A percentile compares a stretch with the other conserved stretches of the same genome.
Conservation (phyloP, 2,888 invertebrate species). For the Pyrochroa serraticornis region DNA sequence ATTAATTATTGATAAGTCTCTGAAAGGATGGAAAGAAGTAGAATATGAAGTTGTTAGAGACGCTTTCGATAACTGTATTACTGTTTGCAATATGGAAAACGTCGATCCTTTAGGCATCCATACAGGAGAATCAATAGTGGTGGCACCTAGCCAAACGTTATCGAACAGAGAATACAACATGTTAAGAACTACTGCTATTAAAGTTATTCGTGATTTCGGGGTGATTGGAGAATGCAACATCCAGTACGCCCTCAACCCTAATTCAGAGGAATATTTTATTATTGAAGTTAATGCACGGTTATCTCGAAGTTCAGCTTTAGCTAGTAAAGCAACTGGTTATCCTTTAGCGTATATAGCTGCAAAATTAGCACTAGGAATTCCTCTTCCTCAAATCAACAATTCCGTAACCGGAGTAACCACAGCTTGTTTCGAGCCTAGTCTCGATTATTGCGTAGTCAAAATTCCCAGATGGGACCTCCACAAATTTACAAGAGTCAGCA, state of each 20-base stretch:
- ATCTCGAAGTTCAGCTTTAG: conserved; percentile 96
- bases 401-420: conserved; percentile 94
- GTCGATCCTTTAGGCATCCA: conserved; percentile 98
- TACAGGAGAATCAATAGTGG: conserved; percentile 97
- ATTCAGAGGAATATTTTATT: conserved; percentile 87
- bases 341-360: conserved; percentile 99
- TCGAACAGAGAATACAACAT: conserved; percentile 95
- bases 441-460: conserved; percentile 99
- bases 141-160: conserved; percentile 97
- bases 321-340: conserved; percentile 99
- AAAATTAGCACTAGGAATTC: conserved; percentile 87
- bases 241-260: conserved; percentile 95
- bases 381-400: conserved; percentile 87
- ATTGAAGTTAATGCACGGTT: conserved; percentile 97
- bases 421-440: conserved; percentile 98
- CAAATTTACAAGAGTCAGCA: conserved; percentile 93
- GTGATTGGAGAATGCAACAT: conserved; percentile 99
- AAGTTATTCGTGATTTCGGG: conserved; percentile 93
- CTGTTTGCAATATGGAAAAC: conserved; percentile 99
- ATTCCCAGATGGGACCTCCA: conserved; percentile 98
- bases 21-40: conserved; percentile 99
- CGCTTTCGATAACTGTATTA: conserved; percentile 97
- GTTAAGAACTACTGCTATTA: conserved; percentile 91
- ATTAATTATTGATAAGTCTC: conserved; percentile 93
- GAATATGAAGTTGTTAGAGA: conserved; percentile 99